Base-by-base conservation (phyloP, 2,888 invertebrate genomes). In the Abscondita cerata region DNA sequence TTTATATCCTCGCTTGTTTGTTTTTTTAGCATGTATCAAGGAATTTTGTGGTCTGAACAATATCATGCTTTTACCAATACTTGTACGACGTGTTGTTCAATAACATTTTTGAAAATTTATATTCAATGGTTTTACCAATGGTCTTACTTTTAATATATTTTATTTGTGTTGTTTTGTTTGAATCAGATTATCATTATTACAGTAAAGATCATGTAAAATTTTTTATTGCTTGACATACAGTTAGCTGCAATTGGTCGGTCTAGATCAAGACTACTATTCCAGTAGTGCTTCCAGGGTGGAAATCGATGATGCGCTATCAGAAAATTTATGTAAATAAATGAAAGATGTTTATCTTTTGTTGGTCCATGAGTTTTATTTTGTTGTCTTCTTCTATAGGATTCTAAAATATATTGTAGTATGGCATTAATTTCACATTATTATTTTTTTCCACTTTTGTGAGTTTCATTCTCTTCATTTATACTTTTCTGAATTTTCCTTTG, bases 191-290 rank as follows among this genome's bases (percentile, higher is more conserved):
- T 25, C 6, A 25, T 34, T 18, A 36, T 51, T 51, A 11, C 8
- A 63, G 16, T 9, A 12, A n/a, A 15, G 65, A 33, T 11, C 61
- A 56, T 2, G 61, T 41, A 33, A 40, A 52, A 56, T 60, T 36
- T 60, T 46, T 56, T 52, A 16, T 50, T 50, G 9, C 50, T 6
- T 33, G 2, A 31, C 50, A 50, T 31, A 12, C 1, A 25, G 5
- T 59, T 52, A 9, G 46, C 40, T 5, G 59, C 46, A 4, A 60
- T 34, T 25, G 25, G 25, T 25, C 2, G 25, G 6, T 6, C 6
- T 25, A 25, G 6, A 25, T 25, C 25, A 25, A 6, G 6, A 25
- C 6, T 6, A 25, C 25, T 6, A 25, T 25, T 25, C 25, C 6
- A 25, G 25, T 25, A 25, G 25, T 25, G 25, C 6, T 25, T 25